Base-by-base conservation (phyloP, 2,888 invertebrate species). In the Cephalotes varians region DNA sequence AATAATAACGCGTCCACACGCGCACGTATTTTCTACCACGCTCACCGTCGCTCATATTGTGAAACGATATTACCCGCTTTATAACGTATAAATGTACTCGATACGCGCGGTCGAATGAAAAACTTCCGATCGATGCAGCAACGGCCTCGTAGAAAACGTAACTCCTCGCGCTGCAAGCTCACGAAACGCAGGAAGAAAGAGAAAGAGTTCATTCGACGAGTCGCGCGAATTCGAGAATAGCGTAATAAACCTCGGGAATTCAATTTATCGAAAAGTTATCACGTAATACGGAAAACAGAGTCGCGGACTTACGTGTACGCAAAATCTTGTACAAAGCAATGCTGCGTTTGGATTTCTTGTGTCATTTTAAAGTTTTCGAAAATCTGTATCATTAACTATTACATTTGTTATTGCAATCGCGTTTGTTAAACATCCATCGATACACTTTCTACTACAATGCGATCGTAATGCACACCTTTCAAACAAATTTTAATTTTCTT, bases 21-120 rank as follows among this genome's bases (percentile, higher is more conserved):
- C 60, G 73, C 49, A 40, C 37, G 15, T 54, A 65, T 76, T 76
- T 76, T 76, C 76, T 40, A 73, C 21, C 15, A n/a, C 51, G 65
- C 51, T 76, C 65, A 37, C 25, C 65, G 28, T 44, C n/a, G 58
- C 31, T 73, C 44, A 37, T 37, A 40, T 54, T 54, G 65, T 31
- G 44, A 77, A 77, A 77, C 77, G 67, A 56, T 77, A 77, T 77
- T 77, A 77, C 31, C 56, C 31, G 67, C 56, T 77, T 77, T 67
- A 67, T 67, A 77, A 54, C 67, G 40, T 67, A 77, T 77, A 54
- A 67, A 77, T 77, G 77, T 56, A 67, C 56, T 77, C 67, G 77
- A 77, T 77, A 51, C 44, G 44, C 67, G 56, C 49, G 31, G 54
- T 67, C 56, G 65, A 51, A 77, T 67, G 77, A 67, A 76, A 74